Evolutionary conservation across 2,113 vertebrate species (phyloP).

Genomic region (Plectropomus leopardus): DNA sequence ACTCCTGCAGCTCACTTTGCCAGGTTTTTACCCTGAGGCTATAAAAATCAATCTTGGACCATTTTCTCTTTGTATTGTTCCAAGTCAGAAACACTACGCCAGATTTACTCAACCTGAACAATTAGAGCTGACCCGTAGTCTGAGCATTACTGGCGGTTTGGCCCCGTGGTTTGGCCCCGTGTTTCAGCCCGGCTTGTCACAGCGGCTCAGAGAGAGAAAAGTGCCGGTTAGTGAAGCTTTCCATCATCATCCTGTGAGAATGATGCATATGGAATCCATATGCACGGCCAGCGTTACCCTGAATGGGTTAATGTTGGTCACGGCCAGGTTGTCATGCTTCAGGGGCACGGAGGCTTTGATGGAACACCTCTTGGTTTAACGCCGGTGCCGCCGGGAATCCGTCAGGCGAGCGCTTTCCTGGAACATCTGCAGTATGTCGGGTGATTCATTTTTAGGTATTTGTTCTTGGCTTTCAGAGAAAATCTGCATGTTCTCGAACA

Average conservation of each 20-base stretch:
- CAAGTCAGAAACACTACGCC: conserved; percentile 50
- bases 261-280: conserved; percentile 66
- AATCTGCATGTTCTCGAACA: background rate
- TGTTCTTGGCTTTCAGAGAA: background rate
- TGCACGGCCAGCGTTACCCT: conserved; percentile 2
- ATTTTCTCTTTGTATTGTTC: conserved; percentile 50
- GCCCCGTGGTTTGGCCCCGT: conserved; percentile 50
- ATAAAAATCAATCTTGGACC: conserved; percentile 50
- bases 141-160: conserved; percentile 51
- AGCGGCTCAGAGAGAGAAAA: background rate
- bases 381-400: conserved; percentile 23
- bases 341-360: conserved; percentile 47
- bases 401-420: conserved; percentile 30
- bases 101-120: conserved; percentile 64
- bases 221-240: conserved; percentile 42
- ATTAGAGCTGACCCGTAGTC: conserved; percentile 64
- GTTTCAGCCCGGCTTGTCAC: conserved; percentile 29
- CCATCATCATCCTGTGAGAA: conserved; percentile 49
- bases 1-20: conserved; percentile 29
- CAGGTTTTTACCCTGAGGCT: conserved; percentile 36
- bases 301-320: conserved; percentile 42
- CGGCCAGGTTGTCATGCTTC: conserved; percentile 52
- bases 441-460: background rate
- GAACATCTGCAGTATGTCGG: conserved; percentile 42
- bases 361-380: conserved; percentile 45